Evolutionary conservation across 2,113 vertebrate genomes (phyloP).

Genomic region (Neodontobutis hainanensis): DNA sequence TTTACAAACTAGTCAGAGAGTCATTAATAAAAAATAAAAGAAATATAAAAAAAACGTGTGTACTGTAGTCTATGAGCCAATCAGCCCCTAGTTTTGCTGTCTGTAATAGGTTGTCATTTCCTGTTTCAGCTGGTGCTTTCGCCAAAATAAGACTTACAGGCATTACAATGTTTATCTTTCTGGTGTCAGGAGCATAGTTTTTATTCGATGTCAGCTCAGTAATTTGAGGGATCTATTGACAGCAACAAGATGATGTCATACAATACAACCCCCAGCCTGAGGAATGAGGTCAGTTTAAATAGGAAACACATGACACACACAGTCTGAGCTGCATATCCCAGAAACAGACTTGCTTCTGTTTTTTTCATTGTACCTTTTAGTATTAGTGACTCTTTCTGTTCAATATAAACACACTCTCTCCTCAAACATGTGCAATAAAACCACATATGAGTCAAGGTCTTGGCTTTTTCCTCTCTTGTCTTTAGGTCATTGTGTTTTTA

Average conservation of each 20-base stretch:
- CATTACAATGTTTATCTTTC: slow-evolving; percentile 4
- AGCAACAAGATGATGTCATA: slow-evolving; percentile 64
- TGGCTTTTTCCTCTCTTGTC: neutral
- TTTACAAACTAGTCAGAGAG: too few species aligned
- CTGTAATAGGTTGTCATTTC: slow-evolving; percentile 10
- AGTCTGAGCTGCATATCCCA: slow-evolving; percentile 16
- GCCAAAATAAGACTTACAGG: slow-evolving; percentile 36
- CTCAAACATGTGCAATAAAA: neutral
- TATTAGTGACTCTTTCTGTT: slow-evolving; percentile 4
- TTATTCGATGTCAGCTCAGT: slow-evolving; percentile 1
- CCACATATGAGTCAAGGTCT: neutral
- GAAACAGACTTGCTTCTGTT: neutral
- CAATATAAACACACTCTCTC: neutral
- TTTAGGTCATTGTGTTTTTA: slow-evolving; percentile 1
- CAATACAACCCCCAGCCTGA: slow-evolving; percentile 37
- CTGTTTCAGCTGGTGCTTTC: neutral
- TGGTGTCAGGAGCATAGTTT: slow-evolving; percentile 12
- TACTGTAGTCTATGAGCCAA: neutral
- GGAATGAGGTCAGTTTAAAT: slow-evolving; percentile 73
- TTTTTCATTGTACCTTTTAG: neutral
- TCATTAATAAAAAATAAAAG: too few species aligned
- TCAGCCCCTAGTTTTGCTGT: neutral
- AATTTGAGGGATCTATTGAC: slow-evolving; percentile 34
- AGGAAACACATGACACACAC: slow-evolving; percentile 57
- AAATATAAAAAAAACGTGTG: too few species aligned